A percentile compares a stretch with the other conserved stretches of the same genome.
These are phyloP conservation scores for Pipa parva DNA, from an alignment of 2,113 vertebrate species.

Conservation along the genomic window DNA sequence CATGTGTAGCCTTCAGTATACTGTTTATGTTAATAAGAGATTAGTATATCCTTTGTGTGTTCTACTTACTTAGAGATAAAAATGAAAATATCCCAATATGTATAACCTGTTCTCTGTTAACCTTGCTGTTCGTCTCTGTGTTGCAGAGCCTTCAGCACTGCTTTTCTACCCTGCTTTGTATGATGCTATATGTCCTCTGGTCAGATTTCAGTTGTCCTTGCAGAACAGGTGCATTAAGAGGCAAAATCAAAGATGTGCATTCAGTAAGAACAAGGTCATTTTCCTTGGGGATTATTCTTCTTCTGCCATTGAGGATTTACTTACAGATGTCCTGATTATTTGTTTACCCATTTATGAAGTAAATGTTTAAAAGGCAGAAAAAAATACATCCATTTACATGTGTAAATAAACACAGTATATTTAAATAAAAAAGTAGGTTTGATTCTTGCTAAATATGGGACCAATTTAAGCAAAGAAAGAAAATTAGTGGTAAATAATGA, in stretches of 20 bases:
- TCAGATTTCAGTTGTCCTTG: slow-evolving; percentile 20
- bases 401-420: too few relatives aligned
- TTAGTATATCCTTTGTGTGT: too few relatives aligned
- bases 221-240: slow-evolving; percentile 5
- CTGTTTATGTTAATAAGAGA: too few relatives aligned
- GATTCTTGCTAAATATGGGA: too few relatives aligned
- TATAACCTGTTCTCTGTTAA: too few relatives aligned
- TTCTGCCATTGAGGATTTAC: slow-evolving; percentile 2
- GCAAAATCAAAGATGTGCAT: not conserved
- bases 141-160: not conserved
- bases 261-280: slow-evolving; percentile 2
- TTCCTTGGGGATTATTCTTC: not conserved
- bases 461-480: too few relatives aligned
- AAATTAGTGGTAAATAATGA: too few relatives aligned
- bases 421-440: too few relatives aligned
- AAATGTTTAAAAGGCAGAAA: not conserved
- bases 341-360: not conserved
- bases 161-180: not conserved
- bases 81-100: too few relatives aligned
- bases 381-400: too few relatives aligned
- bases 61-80: too few relatives aligned
- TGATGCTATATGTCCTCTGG: not conserved
- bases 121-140: not conserved
- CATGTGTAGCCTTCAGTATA: too few relatives aligned
- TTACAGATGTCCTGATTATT: slow-evolving; percentile 4